These are phyloP conservation scores for Philonicus albiceps DNA, from an alignment of 2,888 invertebrate genomes.

Conservation along the genomic window DNA sequence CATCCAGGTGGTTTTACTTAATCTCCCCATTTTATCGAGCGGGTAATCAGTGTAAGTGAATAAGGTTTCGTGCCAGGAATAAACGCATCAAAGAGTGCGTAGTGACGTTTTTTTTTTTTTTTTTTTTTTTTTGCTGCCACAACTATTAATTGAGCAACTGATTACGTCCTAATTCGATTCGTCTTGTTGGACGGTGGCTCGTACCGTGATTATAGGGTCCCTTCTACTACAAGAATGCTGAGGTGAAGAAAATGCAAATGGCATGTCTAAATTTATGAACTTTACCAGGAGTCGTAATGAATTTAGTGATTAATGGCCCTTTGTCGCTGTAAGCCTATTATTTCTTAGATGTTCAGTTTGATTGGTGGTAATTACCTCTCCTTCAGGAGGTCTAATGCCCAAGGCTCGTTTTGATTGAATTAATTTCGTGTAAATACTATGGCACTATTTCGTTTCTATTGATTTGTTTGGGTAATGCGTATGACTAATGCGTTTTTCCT, in stretches of 20 bases:
- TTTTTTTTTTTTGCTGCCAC: not conserved
- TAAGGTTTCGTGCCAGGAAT: not conserved
- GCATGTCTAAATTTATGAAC: slow-evolving; percentile 9
- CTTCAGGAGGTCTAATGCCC: not conserved
- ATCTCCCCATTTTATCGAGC: not conserved
- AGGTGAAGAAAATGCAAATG: slow-evolving; percentile 18
- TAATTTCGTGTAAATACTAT: not conserved
- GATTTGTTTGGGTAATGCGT: not conserved
- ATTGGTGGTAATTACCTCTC: not conserved
- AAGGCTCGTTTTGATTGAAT: not conserved
- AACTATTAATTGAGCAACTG: slow-evolving; percentile 3
- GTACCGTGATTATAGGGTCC: not conserved
- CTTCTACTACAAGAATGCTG: not conserved
- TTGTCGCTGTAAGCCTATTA: not conserved
- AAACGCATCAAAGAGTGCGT: not conserved
- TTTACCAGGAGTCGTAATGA: not conserved
- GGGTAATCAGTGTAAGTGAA: slow-evolving; percentile 16
- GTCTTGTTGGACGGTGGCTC: not conserved
- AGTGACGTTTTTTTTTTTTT: not conserved
- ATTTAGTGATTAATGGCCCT: not conserved
- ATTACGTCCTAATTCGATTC: slow-evolving; percentile 24
- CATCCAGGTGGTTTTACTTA: not conserved
- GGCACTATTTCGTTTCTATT: not conserved
- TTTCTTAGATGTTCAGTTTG: slow-evolving; percentile 17
- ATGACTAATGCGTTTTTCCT: not conserved